A percentile compares a stretch with the other conserved stretches of the same genome.
phyloP scores from a whole-genome alignment of 2,888 invertebrate genomes.

The Brenthis hecate region DNA sequence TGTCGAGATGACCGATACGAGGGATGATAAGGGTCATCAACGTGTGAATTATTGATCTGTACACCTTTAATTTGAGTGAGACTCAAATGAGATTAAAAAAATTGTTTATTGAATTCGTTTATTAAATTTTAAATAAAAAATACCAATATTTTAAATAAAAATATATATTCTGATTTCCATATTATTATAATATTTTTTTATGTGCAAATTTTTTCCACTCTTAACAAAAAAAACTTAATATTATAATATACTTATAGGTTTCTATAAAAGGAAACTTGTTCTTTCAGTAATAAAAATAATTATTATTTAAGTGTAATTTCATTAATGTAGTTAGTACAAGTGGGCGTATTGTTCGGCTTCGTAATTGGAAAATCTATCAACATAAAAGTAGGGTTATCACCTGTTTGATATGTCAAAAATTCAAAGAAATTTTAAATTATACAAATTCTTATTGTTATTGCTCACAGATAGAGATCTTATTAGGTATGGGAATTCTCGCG shows the following conservation, averaged over 20 bases:
- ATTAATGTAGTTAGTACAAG: conserved; percentile 44
- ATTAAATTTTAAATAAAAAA: neutral
- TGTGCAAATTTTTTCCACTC: too few relatives aligned
- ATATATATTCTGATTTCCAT: too few relatives aligned
- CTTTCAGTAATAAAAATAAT: too few relatives aligned
- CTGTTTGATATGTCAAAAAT: neutral
- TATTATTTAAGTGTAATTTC: conserved; percentile 34
- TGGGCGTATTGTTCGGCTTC: conserved; percentile 60
- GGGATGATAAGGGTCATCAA: conserved; percentile 38
- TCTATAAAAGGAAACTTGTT: too few relatives aligned
- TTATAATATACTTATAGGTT: too few relatives aligned
- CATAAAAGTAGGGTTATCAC: conserved; percentile 46
- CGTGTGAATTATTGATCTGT: conserved; percentile 24
- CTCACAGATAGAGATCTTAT: too few relatives aligned
- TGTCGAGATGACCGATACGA: conserved; percentile 40
- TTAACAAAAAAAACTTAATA: too few relatives aligned
- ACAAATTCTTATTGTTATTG: neutral
- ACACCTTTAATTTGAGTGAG: conserved; percentile 16
- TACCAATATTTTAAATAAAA: too few relatives aligned
- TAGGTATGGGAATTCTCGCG: too few relatives aligned
- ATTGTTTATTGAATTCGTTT: neutral
- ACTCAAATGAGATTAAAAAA: neutral
- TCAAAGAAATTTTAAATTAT: neutral
- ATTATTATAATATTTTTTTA: too few relatives aligned
- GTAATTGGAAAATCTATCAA: conserved; percentile 81